Base-by-base conservation (phyloP, 2,113 vertebrate genomes). In the Oryzias curvinotus region DNA sequence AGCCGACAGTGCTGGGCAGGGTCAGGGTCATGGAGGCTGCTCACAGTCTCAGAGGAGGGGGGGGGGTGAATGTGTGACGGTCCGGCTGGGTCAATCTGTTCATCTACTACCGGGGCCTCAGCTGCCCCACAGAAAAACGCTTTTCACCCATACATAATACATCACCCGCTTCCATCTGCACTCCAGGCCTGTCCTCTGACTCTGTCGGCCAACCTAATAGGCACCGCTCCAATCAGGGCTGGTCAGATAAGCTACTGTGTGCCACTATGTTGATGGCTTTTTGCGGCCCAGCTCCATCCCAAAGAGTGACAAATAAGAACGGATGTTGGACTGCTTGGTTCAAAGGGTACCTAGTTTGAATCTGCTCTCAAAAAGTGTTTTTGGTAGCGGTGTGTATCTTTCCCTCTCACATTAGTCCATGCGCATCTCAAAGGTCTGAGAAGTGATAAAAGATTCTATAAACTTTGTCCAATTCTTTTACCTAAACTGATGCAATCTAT, bases 141-240 rank as follows among this genome's bases (percentile, higher is more conserved):
- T 72, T 82, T 76, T 59, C 74, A 58, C 16, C 62, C 77, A 88
- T 89, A 71, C 76, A 89, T 89, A 87, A 90, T 85, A 74, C 83
- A 88, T 90, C 64, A 73, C 64, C 30, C n/a, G 56, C 64, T 70
- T 85, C 84, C 81, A 85, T 86, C 85, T 87, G 87, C 81, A 81
- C 83, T 74, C 79, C 59, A 66, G 65, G 56, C 71, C 73, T 48
- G 28, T 73, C 68, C 65, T 57, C 55, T 65, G 59, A 70, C 83
- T 77, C 64, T 54, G 52, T 49, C 49, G 53, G 65, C 62, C 68
- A 50, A 48, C 63, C 76, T 84, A 72, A 77, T 79, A 51, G 65
- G 66, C 71, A 7, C 23, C 15, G 57, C 59, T 66, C 52, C 52
- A 73, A 54, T 73, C 54, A 75, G 63, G 23, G 57, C 57, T 58